These are phyloP conservation scores for Unio delphinus DNA, from an alignment of 2,888 invertebrate species.

Conservation along the genomic window DNA sequence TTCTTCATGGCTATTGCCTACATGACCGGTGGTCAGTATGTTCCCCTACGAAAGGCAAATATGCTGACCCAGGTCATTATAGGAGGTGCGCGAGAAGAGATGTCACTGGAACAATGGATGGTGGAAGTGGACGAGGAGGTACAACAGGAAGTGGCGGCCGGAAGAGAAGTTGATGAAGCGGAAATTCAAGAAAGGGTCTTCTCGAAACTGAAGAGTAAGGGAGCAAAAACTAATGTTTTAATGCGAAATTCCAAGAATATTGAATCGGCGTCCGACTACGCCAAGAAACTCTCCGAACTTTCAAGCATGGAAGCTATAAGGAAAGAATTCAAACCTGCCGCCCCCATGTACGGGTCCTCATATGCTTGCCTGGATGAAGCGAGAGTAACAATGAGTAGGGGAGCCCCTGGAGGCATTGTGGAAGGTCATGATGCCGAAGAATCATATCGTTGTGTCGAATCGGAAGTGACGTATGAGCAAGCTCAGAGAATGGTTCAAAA, in stretches of 20 bases:
- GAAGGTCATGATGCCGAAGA: not conserved
- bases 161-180: constrained; percentile 17
- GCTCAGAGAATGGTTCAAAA: constrained; percentile 27
- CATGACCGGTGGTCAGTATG: constrained; percentile 60
- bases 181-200: constrained; percentile 14
- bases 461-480: constrained; percentile 19
- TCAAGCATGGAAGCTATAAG: constrained; percentile 6
- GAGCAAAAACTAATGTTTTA: constrained; percentile 19
- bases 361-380: not conserved
- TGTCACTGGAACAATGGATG: constrained; percentile 54
- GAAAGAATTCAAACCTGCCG: constrained; percentile 2
- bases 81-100: constrained; percentile 58
- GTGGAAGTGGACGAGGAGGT: constrained; percentile 48
- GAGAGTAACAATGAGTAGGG: not conserved
- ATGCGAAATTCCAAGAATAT: constrained; percentile 14
- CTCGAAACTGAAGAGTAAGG: constrained; percentile 15
- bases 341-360: not conserved
- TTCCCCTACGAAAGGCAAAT: constrained; percentile 48
- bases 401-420: not conserved
- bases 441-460: constrained; percentile 10
- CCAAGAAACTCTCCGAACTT: constrained; percentile 12
- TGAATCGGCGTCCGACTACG: constrained; percentile 3
- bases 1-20: constrained; percentile 56
- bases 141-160: constrained; percentile 19
- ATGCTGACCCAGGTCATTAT: constrained; percentile 53